Percentiles rank a stretch among this genome's conserved stretches.
Conservation (phyloP, 1,140 invertebrate species). For the Telenomus remus region DNA sequence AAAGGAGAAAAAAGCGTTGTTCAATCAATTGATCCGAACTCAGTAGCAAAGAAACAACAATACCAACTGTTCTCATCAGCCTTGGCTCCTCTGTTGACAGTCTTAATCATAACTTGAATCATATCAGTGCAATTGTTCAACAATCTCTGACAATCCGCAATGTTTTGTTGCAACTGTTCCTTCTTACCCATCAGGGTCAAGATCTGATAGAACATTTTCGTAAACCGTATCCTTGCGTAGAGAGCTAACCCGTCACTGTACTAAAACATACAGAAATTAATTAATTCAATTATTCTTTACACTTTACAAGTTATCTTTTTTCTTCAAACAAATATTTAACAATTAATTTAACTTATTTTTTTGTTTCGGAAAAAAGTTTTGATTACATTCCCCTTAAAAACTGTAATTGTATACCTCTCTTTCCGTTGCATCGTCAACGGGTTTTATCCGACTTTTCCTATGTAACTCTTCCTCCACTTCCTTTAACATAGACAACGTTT, state of each 20-base stretch:
- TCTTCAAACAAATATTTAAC: no score
- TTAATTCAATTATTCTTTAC: conserved; percentile 19
- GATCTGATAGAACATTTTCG: conserved; percentile 88
- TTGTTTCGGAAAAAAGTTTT: no score
- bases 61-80: conserved; percentile 82
- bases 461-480: conserved; percentile 95
- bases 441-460: conserved; percentile 81
- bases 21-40: background rate
- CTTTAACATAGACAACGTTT: conserved; percentile 87
- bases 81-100: conserved; percentile 84
- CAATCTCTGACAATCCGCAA: conserved; percentile 81
- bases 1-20: conserved; percentile 19
- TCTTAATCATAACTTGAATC: conserved; percentile 87
- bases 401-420: no score
- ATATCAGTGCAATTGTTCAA: conserved; percentile 84
- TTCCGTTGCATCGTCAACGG: conserved; percentile 72
- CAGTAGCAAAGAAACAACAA: no score
- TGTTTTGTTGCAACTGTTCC: conserved; percentile 77
- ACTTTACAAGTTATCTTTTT: no score
- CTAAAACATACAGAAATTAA: conserved; percentile 64
- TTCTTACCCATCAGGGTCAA: conserved; percentile 81
- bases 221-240: conserved; percentile 88
- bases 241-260: conserved; percentile 81
- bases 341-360: no score
- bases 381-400: no score